Conservation (phyloP, 2,888 invertebrate species). For the Apomyelois bistriatella region DNA sequence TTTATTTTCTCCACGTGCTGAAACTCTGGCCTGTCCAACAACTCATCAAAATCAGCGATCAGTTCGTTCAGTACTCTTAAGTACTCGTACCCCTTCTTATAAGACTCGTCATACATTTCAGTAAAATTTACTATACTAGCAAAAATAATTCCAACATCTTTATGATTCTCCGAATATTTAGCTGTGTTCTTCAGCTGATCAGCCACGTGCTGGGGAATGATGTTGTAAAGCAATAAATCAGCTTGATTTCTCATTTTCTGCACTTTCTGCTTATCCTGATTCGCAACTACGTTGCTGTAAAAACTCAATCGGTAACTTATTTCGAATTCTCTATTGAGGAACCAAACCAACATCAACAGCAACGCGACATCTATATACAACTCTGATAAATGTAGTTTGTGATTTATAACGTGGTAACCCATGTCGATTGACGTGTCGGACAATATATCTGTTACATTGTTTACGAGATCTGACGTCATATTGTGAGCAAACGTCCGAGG, state of each 20-base stretch:
- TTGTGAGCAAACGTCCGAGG: slow-evolving; percentile 43
- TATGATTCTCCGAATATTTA: slow-evolving; percentile 96
- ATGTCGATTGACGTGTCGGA: slow-evolving; percentile 33
- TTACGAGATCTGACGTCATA: slow-evolving; percentile 33
- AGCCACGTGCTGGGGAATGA: slow-evolving; percentile 96
- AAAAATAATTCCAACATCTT: slow-evolving; percentile 95
- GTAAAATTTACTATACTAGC: slow-evolving; percentile 98
- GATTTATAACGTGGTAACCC: slow-evolving; percentile 35
- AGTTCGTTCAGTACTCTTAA: slow-evolving; percentile 96
- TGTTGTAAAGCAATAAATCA: slow-evolving; percentile 97
- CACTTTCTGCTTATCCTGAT: slow-evolving; percentile 92
- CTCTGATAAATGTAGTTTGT: slow-evolving; percentile 79
- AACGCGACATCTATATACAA: slow-evolving; percentile 90
- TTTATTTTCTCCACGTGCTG: slow-evolving; percentile 97
- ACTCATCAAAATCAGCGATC: slow-evolving; percentile 97
- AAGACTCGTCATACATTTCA: slow-evolving; percentile 98
- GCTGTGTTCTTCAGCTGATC: slow-evolving; percentile 95
- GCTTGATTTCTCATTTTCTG: slow-evolving; percentile 97
- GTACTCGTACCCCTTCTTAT: slow-evolving; percentile 96
- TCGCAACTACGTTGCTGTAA: slow-evolving; percentile 94
- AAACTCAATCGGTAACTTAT: slow-evolving; percentile 95
- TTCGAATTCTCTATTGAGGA: slow-evolving; percentile 97
- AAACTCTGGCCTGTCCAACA: slow-evolving; percentile 89
- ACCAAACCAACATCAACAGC: slow-evolving; percentile 93
- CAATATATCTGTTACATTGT: slow-evolving; percentile 35